Evolutionary conservation across 2,797 vertebrate genomes (phyloP).

Genomic region (Paedocypris micromegethes): DNA sequence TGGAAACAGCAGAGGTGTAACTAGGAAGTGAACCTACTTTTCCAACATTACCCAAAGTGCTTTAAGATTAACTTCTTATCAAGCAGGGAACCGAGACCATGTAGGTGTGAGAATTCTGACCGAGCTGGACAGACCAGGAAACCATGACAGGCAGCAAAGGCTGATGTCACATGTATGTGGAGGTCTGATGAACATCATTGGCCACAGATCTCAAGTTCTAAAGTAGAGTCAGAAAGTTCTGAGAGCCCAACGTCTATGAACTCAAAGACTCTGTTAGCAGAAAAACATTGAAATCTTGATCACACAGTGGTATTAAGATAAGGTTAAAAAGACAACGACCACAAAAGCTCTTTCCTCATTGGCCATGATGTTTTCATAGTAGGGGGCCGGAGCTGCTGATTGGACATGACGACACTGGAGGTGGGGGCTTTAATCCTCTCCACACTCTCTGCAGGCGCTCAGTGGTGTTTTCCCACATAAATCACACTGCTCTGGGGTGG

Average conservation of each 20-base stretch:
- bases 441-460: constrained; percentile 69
- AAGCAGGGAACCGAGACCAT: constrained; percentile 16
- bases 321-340: constrained; percentile 42
- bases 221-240: constrained; percentile 8
- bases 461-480: constrained; percentile 73
- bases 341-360: constrained; percentile 55
- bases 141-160: neutral
- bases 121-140: constrained; percentile 7
- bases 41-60: constrained; percentile 25
- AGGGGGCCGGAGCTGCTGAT: constrained; percentile 64
- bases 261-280: constrained; percentile 17
- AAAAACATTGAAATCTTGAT: constrained; percentile 31
- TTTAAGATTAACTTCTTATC: constrained; percentile 50
- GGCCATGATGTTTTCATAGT: constrained; percentile 55
- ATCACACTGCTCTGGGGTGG: constrained; percentile 73
- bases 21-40: constrained; percentile 25
- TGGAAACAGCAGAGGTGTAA: constrained; percentile 56
- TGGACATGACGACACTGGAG: constrained; percentile 66
- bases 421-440: constrained; percentile 70
- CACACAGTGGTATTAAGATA: constrained; percentile 48
- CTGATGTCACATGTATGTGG: neutral
- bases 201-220: constrained; percentile 2
- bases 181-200: neutral
- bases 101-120: constrained; percentile 36
- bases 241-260: neutral